phyloP scores from a whole-genome alignment of 1,140 invertebrate genomes.

The Chrysoperla carnea region DNA sequence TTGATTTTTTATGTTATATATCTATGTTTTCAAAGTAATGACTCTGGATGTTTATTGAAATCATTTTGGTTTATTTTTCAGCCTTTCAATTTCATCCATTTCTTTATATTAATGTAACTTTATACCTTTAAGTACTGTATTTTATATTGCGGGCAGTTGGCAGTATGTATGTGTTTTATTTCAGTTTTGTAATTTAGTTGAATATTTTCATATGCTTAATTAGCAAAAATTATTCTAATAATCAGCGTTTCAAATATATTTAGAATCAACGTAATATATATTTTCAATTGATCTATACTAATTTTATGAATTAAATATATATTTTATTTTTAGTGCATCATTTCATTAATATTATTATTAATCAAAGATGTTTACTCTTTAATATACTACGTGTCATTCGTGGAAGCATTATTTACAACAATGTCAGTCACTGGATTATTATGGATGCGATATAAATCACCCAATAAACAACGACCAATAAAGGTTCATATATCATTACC shows the following conservation, averaged over 20 bases:
- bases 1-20: too few relatives aligned
- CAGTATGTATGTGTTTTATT: too few relatives aligned
- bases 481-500: conserved; percentile 65
- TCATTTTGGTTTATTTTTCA: too few relatives aligned
- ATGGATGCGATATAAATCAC: conserved; percentile 64
- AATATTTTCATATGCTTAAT: too few relatives aligned
- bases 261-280: neutral
- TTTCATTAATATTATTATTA: conserved; percentile 67
- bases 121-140: too few relatives aligned
- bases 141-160: too few relatives aligned
- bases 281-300: conserved; percentile 5
- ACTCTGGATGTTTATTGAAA: too few relatives aligned
- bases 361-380: conserved; percentile 75
- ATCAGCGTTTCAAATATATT: conserved; percentile 1
- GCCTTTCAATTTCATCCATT: too few relatives aligned
- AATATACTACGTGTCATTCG: conserved; percentile 87
- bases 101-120: too few relatives aligned
- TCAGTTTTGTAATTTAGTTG: too few relatives aligned
- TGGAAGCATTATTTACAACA: conserved; percentile 86
- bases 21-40: too few relatives aligned
- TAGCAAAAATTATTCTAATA: neutral
- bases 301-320: conserved; percentile 4
- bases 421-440: conserved; percentile 72
- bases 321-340: conserved; percentile 44
- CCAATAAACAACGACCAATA: conserved; percentile 63